Evolutionary conservation across 2,113 vertebrate genomes (phyloP), one percentile per base, ranked within the genome.

Genomic region (Petrocephalus microphthalmus): DNA sequence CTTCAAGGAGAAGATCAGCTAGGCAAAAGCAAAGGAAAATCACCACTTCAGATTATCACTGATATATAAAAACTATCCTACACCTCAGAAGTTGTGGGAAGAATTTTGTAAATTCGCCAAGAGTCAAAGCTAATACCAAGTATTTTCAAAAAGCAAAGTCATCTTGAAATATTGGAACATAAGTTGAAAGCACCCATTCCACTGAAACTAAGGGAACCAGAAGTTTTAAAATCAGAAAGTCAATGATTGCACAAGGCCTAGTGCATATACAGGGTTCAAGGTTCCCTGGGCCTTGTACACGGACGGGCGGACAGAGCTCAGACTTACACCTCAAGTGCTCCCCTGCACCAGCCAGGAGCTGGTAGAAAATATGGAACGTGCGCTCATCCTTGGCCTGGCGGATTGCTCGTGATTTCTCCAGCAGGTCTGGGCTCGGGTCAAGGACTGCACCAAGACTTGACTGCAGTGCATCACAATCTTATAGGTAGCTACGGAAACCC

Each of bases 361-460:
- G 98, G 89, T 99, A 99, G 94, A 99, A 99, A 92, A 99, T 95
- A 87, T 99, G 98, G 92, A 99, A 99, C 0, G 98, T 99, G 19
- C 98, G 93, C 86, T 99, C 98, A 81, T 99, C 98, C 95, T 99
- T 99, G 92, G 98, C 98, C 93, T 99, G 98, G 29, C 98, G 98
- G 71, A 99, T 97, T 37, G 98, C 98, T 2, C 98, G 97, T 86
- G 98, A 99, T 92, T 99, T 99, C 92, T 99, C 98, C 91, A 99
- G 91, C 92, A 99, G 89, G 92, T 99, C 98, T 99, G 93, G 71
- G 86, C 1, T 1, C 22, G 0, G 71, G 94, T 98, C 93, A 97
- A 97, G 96, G 95, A 90, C 6, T 85, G 49, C 25, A 15, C 7
- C 42, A 54, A 42, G 20, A 49, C 52, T 1, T 47, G 37, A 13